Base-by-base conservation (phyloP, 2,797 vertebrate species). In the Gymnodraco acuticeps region DNA sequence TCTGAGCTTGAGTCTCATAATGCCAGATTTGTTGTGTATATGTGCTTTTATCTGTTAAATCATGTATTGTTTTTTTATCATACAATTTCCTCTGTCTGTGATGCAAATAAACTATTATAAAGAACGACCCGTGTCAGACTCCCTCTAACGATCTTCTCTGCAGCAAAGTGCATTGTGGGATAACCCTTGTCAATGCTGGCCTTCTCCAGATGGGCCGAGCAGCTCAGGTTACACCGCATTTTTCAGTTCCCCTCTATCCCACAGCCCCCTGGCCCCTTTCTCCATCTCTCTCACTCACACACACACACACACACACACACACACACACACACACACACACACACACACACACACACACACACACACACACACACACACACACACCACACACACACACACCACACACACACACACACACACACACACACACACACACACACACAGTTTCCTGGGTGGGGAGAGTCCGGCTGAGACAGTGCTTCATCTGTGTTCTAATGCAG, bases 131-230 rank as follows among this genome's bases (percentile, higher is more conserved):
- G 70, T 93, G 88, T 91, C 88, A 74, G 83, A 89, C 87, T 92
- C 75, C 73, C 74, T 92, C 66, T 89, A 93, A 92, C 77, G 78
- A 93, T 92, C 88, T 87, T 81, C 86, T 92, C 85, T 86, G 85
- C 89, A 86, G 89, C 93, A 93, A 85, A 94, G 92, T 93, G 91
- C 94, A 93, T 92, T 94, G 94, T 94, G 95, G 94, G 94, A 95
- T 89, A 92, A 76, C 85, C 79, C 87, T 75, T 86, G 91, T 94
- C 92, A 86, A 83, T 92, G 89, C 81, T 73, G 88, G 88, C 91
- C 91, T 91, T 93, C 93, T 93, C 93, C 93, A 95, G 94, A 95
- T 95, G 94, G 94, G 87, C 89, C 64, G 20, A 58, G 74, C 67
- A 75, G 90, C 92, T 96, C 95, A 86, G 85, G 93, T 96, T 96